phyloP scores from a whole-genome alignment of 2,797 vertebrate species.

The Kryptopterus vitreolus region DNA sequence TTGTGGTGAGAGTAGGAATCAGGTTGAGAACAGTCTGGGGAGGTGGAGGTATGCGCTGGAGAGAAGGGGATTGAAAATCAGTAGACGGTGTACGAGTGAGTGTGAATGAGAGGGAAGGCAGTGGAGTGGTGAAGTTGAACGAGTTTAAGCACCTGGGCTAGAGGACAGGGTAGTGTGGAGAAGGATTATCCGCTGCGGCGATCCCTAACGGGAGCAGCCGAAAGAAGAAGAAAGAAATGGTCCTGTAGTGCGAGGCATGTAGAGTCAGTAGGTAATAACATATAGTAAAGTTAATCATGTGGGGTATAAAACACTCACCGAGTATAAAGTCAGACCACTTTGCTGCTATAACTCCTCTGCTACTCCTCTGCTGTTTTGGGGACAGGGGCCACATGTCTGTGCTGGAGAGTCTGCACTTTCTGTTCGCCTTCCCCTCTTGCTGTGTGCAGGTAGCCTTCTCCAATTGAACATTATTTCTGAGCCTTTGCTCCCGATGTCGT shows the following conservation, averaged over 20 bases:
- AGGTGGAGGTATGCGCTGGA: too few relatives aligned
- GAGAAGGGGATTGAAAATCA: too few relatives aligned
- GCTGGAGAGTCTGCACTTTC: constrained; percentile 60
- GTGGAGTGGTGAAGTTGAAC: too few relatives aligned
- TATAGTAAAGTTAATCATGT: neutral
- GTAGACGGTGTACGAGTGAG: too few relatives aligned
- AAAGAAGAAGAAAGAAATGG: too few relatives aligned
- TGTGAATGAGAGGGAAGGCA: too few relatives aligned
- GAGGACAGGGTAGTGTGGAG: too few relatives aligned
- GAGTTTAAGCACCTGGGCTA: too few relatives aligned
- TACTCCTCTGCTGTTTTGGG: constrained; percentile 71
- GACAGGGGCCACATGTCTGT: constrained; percentile 61
- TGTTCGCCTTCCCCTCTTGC: constrained; percentile 40
- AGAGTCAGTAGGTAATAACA: neutral
- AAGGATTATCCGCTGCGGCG: too few relatives aligned
- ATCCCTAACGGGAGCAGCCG: too few relatives aligned
- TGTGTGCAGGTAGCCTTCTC: constrained; percentile 51
- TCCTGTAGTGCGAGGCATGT: neutral
- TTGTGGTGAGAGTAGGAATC: too few relatives aligned
- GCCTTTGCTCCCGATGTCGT: constrained; percentile 58
- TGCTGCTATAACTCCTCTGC: constrained; percentile 70
- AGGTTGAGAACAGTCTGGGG: too few relatives aligned
- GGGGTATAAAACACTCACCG: constrained; percentile 74
- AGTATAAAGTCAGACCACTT: constrained; percentile 86
- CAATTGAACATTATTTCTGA: constrained; percentile 68